Percentiles rank a stretch among this genome's conserved stretches.
phyloP scores from a whole-genome alignment of 2,888 invertebrate species.

The Trilocha varians region DNA sequence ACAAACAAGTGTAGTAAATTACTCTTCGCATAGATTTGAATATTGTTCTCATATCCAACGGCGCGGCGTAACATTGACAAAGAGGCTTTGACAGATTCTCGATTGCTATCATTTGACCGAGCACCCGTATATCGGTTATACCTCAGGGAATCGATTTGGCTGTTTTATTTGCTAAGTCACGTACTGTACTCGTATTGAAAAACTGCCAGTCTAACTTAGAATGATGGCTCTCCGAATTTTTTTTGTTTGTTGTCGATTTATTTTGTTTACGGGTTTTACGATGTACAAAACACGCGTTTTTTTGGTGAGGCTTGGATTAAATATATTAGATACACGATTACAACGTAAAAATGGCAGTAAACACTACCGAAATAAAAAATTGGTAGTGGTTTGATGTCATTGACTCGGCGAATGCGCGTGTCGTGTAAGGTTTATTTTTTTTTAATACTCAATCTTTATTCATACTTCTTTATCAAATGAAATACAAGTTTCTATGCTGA shows the following conservation, averaged over 20 bases:
- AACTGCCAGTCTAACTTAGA: neutral
- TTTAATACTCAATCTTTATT: too few relatives aligned
- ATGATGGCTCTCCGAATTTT: neutral
- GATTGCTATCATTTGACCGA: slow-evolving; percentile 22
- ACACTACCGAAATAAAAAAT: too few relatives aligned
- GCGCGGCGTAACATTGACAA: slow-evolving; percentile 22
- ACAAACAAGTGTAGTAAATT: neutral
- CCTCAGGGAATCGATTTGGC: slow-evolving; percentile 7
- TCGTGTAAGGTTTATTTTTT: too few relatives aligned
- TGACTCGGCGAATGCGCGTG: too few relatives aligned
- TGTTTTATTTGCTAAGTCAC: slow-evolving; percentile 5
- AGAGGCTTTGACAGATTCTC: slow-evolving; percentile 31
- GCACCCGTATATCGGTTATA: slow-evolving; percentile 16
- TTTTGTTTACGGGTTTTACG: too few relatives aligned
- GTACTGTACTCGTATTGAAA: neutral
- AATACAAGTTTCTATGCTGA: too few relatives aligned
- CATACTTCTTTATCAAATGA: too few relatives aligned
- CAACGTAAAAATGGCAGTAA: too few relatives aligned
- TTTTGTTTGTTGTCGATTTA: neutral
- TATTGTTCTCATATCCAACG: slow-evolving; percentile 13
- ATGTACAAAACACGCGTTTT: too few relatives aligned
- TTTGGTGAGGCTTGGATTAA: too few relatives aligned
- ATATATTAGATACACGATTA: too few relatives aligned
- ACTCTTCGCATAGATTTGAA: neutral
- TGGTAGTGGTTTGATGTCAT: too few relatives aligned